A percentile compares a stretch with the other conserved stretches of the same genome.
Conservation (phyloP, 2,113 vertebrate genomes). For the Otus sunia region DNA sequence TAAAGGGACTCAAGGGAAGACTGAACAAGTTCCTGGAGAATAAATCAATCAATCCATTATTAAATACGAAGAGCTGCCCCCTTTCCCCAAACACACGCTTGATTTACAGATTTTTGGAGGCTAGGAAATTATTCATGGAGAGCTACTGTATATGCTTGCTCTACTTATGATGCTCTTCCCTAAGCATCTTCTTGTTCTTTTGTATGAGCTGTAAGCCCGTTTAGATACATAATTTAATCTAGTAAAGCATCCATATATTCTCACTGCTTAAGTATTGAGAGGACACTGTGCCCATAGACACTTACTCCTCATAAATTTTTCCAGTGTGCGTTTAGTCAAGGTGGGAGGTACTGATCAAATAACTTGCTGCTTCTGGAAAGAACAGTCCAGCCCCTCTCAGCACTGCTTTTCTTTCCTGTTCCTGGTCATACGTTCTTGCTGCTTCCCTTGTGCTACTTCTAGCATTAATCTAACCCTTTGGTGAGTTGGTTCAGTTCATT, state of each 20-base stretch:
- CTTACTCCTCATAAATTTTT: background rate
- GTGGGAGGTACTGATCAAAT: background rate
- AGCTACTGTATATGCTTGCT: background rate
- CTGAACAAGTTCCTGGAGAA: background rate
- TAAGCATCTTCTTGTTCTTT: background rate
- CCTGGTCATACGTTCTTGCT: background rate
- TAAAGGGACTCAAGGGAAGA: background rate
- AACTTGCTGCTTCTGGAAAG: background rate
- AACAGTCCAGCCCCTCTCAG: background rate
- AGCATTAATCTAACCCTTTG: background rate
- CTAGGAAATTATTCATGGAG: background rate
- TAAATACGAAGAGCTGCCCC: background rate
- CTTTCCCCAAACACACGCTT: background rate
- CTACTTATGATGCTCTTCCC: background rate
- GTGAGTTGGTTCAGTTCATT: background rate
- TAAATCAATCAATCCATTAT: background rate
- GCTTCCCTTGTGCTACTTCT: background rate
- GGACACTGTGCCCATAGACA: background rate
- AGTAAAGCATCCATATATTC: background rate
- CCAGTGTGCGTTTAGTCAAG: background rate
- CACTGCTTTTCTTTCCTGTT: background rate
- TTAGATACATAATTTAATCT: background rate
- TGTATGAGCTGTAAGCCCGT: background rate
- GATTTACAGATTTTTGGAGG: background rate
- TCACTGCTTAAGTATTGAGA: background rate